Evolutionary conservation across 2,888 invertebrate genomes (phyloP), one percentile per base, ranked within the genome.

Genomic region (Orthosia cruda): DNA sequence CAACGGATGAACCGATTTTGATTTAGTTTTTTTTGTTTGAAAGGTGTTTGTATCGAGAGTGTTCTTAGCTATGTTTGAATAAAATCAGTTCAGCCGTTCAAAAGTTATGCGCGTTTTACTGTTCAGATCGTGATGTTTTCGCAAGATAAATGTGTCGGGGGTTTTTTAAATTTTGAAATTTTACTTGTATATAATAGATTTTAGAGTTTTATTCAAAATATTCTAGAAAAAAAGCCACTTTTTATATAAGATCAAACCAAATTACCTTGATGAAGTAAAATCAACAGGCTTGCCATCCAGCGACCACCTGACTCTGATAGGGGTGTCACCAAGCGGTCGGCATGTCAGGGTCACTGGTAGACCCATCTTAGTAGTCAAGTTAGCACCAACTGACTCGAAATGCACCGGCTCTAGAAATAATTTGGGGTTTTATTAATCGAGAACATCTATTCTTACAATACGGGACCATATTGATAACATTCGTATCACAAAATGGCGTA

Each of bases 261-360:
- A 69, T 64, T 89, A 97, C 97, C 96, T 96, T 5, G 96, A 91
- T 4, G 95, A 91, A 20, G 94, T 91, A 76, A 95, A 97, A 90
- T 98, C 98, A 62, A 98, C 94, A 49, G 97, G 97, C 72, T 97
- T 97, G 74, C 97, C 98, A 90, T 98, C 97, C 86, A 98, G 97
- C 64, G 97, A 97, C 99, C 99, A 99, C 68, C 97, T 97, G 63
- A 99, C 97, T 88, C 98, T 97, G 72, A 99, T 98, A 12, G 99
- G 99, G 89, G 97, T 98, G 93, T 99, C 99, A 1, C 99, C 99
- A 79, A 98, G 97, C 0, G 98, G 98, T 80, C 97, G 97, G 90
- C 99, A 99, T 58, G 97, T 97, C 70, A 99, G 92, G 1, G 97
- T 97, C 12, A 98, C 97, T 2, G 98, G 97, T 81, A 98, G 97